phyloP scores from a whole-genome alignment of 2,797 vertebrate genomes.

The Morelia viridis region DNA sequence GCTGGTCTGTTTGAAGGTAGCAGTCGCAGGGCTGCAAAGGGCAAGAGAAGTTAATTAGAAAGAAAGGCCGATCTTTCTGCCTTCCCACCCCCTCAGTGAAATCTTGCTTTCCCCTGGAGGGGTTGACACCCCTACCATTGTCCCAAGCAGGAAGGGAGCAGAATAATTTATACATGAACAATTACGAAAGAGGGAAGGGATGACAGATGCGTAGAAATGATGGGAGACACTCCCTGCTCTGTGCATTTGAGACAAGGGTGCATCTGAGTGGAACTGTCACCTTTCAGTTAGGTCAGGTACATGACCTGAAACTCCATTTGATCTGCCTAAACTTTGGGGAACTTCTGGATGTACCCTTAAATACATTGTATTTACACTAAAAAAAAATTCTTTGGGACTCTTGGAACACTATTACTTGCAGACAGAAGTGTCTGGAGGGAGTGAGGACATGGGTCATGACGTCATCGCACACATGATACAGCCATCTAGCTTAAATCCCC shows the following conservation, averaged over 20 bases:
- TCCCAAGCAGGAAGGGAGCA: conserved; percentile 55
- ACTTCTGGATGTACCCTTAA: rapidly evolving
- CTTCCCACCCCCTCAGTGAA: background rate
- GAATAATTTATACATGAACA: background rate
- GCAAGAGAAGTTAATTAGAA: conserved; percentile 13
- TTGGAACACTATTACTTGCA: too few relatives aligned
- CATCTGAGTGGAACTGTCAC: rapidly evolving
- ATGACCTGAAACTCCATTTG: rapidly evolving
- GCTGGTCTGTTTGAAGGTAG: background rate
- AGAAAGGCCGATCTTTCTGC: background rate
- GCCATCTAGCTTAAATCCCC: too few relatives aligned
- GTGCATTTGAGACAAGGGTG: rapidly evolving
- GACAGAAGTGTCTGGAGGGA: too few relatives aligned
- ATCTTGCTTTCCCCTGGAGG: rapidly evolving
- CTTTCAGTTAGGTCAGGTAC: conserved; percentile 44
- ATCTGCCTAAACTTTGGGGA: background rate
- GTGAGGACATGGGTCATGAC: too few relatives aligned
- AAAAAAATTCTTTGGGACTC: too few relatives aligned
- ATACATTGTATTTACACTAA: too few relatives aligned
- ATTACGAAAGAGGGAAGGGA: conserved; percentile 50
- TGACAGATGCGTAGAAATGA: conserved; percentile 33
- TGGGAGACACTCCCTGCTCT: rapidly evolving
- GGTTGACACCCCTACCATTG: background rate
- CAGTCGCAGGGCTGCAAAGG: rapidly evolving
- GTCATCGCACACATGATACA: too few relatives aligned